Evolutionary conservation across 2,797 vertebrate species (phyloP), one percentile per base, ranked within the genome.

Genomic region (Orientallactaga sibirica): DNA sequence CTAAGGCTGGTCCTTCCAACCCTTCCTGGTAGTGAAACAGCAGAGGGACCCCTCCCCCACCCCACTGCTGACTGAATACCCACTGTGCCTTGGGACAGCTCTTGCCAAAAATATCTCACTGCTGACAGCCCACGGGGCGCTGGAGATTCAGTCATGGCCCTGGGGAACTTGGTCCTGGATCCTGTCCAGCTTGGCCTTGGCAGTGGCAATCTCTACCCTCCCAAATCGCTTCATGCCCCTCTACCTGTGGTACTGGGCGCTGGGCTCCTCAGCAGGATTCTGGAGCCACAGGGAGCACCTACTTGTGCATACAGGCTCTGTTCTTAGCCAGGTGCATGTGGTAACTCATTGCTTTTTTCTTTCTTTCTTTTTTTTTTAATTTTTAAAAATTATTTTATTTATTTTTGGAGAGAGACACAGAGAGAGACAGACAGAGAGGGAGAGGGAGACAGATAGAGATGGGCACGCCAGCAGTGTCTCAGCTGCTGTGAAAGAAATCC

Each of bases 31-130:
- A 12, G 77, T 79, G 81, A 87, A 82, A 43, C n/a, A 41, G 58
- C 81, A 67, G 70, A 64, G 87, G 27, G 43, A 20, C 61, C 66
- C 86, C 7, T 1, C 43, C 0, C 80, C 48, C 0, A 66, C 89
- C 64, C 41, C 41, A 58, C 14, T 0, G 62, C 0, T 2, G 29
- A 86, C 90, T 92, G 80, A 87, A 74, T 92, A 70, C 94, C 88
- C 88, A 93, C 92, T 97, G 95, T 98, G 96, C 2, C 94, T 95
- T 93, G 75, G 95, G 95, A 93, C 95, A 84, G 62, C 1, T 1
- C 25, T 88, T 89, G 33, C 93, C 93, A 96, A 93, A 96, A 96
- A 96, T 96, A 95, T 93, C 94, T 71, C 48, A 8, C 96, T 97
- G 15, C 97, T 94, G 88, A 97, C 97, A 95, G 93, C 96, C 94